Conservation (phyloP, 1,140 invertebrate genomes). For the Vanessa tameamea region DNA sequence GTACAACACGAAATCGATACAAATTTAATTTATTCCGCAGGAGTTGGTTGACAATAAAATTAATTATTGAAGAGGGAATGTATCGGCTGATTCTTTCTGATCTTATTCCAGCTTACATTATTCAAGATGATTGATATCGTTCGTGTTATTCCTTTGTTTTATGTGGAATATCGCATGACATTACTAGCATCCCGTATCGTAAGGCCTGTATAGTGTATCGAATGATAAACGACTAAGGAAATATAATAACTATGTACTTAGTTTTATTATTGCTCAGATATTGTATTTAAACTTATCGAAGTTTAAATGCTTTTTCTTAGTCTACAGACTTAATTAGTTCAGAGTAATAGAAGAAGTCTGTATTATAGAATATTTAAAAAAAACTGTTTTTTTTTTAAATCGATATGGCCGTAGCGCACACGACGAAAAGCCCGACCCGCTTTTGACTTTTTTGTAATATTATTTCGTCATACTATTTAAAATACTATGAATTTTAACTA, state of each 20-base stretch:
- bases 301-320: too few species aligned
- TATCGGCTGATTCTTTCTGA: slow-evolving; percentile 17
- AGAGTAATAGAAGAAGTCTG: too few species aligned
- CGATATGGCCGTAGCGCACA: too few species aligned
- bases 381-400: too few species aligned
- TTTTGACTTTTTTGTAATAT: too few species aligned
- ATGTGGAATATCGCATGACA: background rate
- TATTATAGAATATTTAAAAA: too few species aligned
- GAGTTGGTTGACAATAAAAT: slow-evolving; percentile 17
- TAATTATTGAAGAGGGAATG: slow-evolving; percentile 17
- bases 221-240: background rate
- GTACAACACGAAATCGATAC: background rate
- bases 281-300: too few species aligned
- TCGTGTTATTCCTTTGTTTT: slow-evolving; percentile 4
- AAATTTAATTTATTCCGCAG: slow-evolving; percentile 18
- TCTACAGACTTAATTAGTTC: too few species aligned
- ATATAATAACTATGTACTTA: background rate
- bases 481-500: too few species aligned
- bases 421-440: too few species aligned
- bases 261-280: background rate
- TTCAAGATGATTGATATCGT: slow-evolving; percentile 15
- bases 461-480: too few species aligned
- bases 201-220: background rate
- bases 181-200: background rate
- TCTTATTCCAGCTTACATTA: slow-evolving; percentile 8